Evolutionary conservation across 2,113 vertebrate genomes (phyloP), one percentile per base, ranked within the genome.

Genomic region (Accipiter cooperii): DNA sequence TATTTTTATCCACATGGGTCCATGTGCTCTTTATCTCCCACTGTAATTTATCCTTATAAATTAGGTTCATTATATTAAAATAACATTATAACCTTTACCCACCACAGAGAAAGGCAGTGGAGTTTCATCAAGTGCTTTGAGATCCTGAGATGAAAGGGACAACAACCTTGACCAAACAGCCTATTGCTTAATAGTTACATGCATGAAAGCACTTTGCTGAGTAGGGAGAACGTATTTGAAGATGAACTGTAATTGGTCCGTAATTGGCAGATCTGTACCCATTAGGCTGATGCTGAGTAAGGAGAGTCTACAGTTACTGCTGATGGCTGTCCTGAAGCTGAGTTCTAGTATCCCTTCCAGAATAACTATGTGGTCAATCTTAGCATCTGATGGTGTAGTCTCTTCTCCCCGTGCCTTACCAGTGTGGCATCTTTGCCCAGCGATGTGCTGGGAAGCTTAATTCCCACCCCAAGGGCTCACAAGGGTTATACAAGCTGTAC

Each of bases 1-100:
- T 96, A 94, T 95, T 96, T 97, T 97, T 96, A 96, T 97, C 96
- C 92, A 79, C 81, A 93, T n/a, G 55, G 68, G 64, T 75, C 70
- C 94, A 70, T 76, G 52, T 82, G 92, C 88, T 95, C 87, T 96
- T 96, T 95, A 96, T 97, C 96, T 96, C 87, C 65, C 49, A 61
- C 86, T 94, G 93, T 96, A 97, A 96, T 97, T 97, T 94, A 94
- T 69, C 90, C 92, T 87, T 96, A 96, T 91, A 93, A 96, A 97
- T 94, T 84, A 95, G 90, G 24, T 51, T 92, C 83, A 64, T 92
- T 90, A 61, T 95, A 92, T 96, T 97, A 97, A 97, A 97, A 89
- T 89, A 93, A 91, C 91, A 92, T 94, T 96, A 95, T 15, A 64
- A 93, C 61, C 89, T 91, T 85, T 96, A 95, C 96, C 96, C 96